These are phyloP conservation scores for Eupithecia vulgata DNA, from an alignment of 2,888 invertebrate species.

Conservation along the genomic window DNA sequence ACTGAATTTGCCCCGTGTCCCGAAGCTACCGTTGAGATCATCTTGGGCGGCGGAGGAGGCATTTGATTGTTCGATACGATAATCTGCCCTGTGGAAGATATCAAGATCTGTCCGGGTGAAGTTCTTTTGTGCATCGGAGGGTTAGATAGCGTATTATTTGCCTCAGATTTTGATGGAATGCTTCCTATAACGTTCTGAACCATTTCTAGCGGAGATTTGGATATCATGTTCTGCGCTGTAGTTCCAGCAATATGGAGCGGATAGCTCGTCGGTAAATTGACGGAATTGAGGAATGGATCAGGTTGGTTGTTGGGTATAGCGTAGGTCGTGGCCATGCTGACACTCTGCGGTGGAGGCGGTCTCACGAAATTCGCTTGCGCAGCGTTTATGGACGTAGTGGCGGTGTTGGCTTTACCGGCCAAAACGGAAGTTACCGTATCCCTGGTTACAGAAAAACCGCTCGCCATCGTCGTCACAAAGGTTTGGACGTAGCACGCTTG, in stretches of 20 bases:
- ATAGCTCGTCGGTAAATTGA: conserved; percentile 77
- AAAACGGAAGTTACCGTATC: conserved; percentile 92
- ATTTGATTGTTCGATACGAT: conserved; percentile 87
- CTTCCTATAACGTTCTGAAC: conserved; percentile 90
- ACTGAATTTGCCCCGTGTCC: conserved; percentile 85
- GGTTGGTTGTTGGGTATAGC: conserved; percentile 79
- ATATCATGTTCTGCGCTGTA: conserved; percentile 80
- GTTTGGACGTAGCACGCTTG: conserved; percentile 77
- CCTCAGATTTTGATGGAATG: conserved; percentile 79
- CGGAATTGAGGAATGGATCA: conserved; percentile 77
- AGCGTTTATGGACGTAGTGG: conserved; percentile 89
- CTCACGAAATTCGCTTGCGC: conserved; percentile 77
- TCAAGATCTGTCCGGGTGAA: conserved; percentile 88
- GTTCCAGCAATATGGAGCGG: conserved; percentile 78
- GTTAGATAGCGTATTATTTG: conserved; percentile 69
- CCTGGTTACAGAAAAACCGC: conserved; percentile 90
- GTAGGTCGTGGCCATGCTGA: conserved; percentile 73
- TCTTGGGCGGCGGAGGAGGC: conserved; percentile 87
- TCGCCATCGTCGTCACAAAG: conserved; percentile 83
- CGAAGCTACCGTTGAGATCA: conserved; percentile 83
- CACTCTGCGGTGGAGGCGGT: conserved; percentile 74
- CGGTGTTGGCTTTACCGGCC: conserved; percentile 90
- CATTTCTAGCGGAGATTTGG: conserved; percentile 89
- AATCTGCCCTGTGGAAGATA: conserved; percentile 89
- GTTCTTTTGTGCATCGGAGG: conserved; percentile 60